Evolutionary conservation across 2,888 invertebrate species (phyloP), one percentile per base, ranked within the genome.

Genomic region (Pimpla rufipes): DNA sequence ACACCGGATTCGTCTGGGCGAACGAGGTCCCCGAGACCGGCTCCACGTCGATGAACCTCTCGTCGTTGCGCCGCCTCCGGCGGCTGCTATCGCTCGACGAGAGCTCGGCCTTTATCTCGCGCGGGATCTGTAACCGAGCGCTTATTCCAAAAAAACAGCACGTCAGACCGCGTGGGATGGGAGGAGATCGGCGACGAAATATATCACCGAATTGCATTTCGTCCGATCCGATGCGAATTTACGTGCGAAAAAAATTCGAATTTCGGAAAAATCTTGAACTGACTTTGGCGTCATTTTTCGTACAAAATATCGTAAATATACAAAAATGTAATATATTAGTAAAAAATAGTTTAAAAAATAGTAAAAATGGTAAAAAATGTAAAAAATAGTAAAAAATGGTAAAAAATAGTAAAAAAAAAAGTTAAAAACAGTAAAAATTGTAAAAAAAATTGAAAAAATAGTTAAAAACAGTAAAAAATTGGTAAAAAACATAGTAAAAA

Each of bases 1-100:
- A 91, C 29, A 92, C 84, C 6, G 92, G 91, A 85, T 92, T 92
- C 18, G 89, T 90, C 75, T 90, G 89, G 0, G 91, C 91, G 40
- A 92, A 92, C 1, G 89, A 89, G 4, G 89, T 85, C 10, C 91
- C 91, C 2, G 89, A 87, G 3, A 90, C 88, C 0, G 90, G 90
- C 50, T 90, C 88, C 10, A 88, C 64, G 37, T 88, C 86, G 76
- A 85, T 86, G 5, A 88, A 79, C 47, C 85, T 77, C 8, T 83
- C 70, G 23, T 85, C 74, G 4, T 70, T 62, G n/a, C 64, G 70
- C 29, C 50, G 62, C 64, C 37, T 78, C 4, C 40, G 52, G 64
- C 71, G 23, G 45, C 77, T 29, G 82, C 87, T 85, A 83, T 87
- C 70, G 40, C 35, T 79, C 42, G 40, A 37, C 1, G 74, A 84